Evolutionary conservation across 2,888 invertebrate species (phyloP), one percentile per base, ranked within the genome.

Genomic region (Cartodere bifasciata): DNA sequence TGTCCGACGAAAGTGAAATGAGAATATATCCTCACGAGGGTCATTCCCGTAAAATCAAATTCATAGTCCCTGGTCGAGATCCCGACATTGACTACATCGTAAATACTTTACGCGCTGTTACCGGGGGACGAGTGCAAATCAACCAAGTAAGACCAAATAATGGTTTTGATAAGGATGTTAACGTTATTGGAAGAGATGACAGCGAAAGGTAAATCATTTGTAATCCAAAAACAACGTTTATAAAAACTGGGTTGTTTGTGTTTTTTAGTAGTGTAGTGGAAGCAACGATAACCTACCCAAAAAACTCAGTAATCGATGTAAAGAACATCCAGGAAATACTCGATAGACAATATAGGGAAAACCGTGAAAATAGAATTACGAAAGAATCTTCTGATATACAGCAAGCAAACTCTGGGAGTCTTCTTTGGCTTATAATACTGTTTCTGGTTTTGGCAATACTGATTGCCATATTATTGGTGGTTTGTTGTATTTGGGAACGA

Each of bases 401-500:
- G 13, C 23, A 24, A 13, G 46, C 48, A 6, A 38, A 38, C 26
- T 38, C 45, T 33, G 79, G 82, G 46, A 81, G 77, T 31, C 55
- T 82, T 29, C 52, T 70, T 21, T 87, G 87, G 87, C 55, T 87
- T 13, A 61, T 87, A 29, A 76, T 87, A 42, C 58, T 84, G 10
- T 57, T 88, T 37, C 77, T 83, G 27, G 67, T 87, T 15, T 57
- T 87, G 37, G 71, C 85, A 42, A 70, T 85, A 0, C 48, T 84
- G 15, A 71, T 79, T 7, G 67, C 83, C 40, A 58, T 83, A 34
- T 67, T 76, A 30, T 63, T 86, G 28, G 71, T 87, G 38, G 66
- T 83, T 36, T 88, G 87, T 58, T 86, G 86, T 50, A 76, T 85
- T 40, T 86, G 85, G 52, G 79, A 81, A 45, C 79, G 80, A 48